Percentiles rank a stretch among this genome's conserved stretches.
Conservation (phyloP, 2,113 vertebrate species). For the Mirza zaza region DNA sequence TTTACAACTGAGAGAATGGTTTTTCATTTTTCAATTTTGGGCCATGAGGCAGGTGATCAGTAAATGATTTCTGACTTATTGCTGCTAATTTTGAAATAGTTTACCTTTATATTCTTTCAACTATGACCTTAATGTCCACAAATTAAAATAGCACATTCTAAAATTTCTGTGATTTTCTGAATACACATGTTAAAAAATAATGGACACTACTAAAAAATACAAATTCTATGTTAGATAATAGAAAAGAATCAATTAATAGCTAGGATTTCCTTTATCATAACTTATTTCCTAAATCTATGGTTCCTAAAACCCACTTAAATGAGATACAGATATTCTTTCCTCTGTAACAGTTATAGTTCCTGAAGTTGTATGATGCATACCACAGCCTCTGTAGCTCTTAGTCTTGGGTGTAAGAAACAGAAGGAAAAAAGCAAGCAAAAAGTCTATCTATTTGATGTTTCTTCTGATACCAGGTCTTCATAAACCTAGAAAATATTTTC, state of each 20-base stretch:
- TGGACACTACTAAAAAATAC: not conserved
- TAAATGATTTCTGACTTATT: not conserved
- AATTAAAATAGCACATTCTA: not conserved
- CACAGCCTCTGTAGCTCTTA: not conserved
- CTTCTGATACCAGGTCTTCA: not conserved
- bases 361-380: not conserved
- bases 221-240: not conserved
- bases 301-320: not conserved
- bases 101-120: not conserved
- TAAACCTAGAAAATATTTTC: not conserved
- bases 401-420: not conserved
- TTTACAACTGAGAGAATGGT: not conserved
- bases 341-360: not conserved
- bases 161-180: not conserved
- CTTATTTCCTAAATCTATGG: not conserved
- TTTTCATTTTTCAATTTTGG: not conserved
- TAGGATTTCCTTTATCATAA: not conserved
- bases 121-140: not conserved
- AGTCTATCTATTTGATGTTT: not conserved
- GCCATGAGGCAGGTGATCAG: rapidly evolving
- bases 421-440: not conserved
- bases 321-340: not conserved
- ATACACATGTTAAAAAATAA: not conserved
- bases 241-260: not conserved
- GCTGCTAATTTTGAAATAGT: not conserved